Conservation (phyloP, 2,888 invertebrate species). For the Macropis europaea region DNA sequence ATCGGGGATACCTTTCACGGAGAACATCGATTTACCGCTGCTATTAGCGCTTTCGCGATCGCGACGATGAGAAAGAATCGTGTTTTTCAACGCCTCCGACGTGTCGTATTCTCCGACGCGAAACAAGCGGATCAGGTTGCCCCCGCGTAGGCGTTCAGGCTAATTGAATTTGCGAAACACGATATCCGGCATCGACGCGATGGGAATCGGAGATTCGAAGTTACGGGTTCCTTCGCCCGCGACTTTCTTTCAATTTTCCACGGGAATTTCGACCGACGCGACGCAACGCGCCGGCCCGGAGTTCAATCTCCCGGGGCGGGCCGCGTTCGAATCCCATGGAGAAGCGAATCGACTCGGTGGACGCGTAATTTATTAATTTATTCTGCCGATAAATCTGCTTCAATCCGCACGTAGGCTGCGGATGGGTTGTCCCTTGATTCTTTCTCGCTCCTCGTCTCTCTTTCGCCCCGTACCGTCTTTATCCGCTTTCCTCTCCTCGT, state of each 20-base stretch:
- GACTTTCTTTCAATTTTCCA: neutral
- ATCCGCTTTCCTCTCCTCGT: slow-evolving; percentile 8
- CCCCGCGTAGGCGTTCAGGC: neutral
- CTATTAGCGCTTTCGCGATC: too few species aligned
- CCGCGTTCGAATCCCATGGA: neutral
- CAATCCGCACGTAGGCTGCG: slow-evolving; percentile 63
- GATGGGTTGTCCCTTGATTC: slow-evolving; percentile 37
- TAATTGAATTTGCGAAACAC: slow-evolving; percentile 20
- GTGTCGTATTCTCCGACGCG: neutral
- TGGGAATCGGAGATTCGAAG: neutral
- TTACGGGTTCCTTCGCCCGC: neutral
- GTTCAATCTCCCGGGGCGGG: neutral
- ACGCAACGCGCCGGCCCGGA: too few species aligned
- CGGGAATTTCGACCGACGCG: neutral
- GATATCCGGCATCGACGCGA: slow-evolving; percentile 1
- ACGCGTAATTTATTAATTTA: slow-evolving; percentile 66
- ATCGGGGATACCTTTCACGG: neutral
- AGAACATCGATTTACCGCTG: neutral
- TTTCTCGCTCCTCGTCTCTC: slow-evolving; percentile 13
- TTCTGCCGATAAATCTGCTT: slow-evolving; percentile 66
- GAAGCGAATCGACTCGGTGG: neutral
- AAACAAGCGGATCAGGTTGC: slow-evolving; percentile 18
- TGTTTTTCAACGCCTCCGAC: neutral
- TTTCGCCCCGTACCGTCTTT: too few species aligned
- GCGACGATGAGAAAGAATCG: neutral